These are phyloP conservation scores for Agrypnus murinus DNA, from an alignment of 2,888 invertebrate genomes.

Conservation along the genomic window DNA sequence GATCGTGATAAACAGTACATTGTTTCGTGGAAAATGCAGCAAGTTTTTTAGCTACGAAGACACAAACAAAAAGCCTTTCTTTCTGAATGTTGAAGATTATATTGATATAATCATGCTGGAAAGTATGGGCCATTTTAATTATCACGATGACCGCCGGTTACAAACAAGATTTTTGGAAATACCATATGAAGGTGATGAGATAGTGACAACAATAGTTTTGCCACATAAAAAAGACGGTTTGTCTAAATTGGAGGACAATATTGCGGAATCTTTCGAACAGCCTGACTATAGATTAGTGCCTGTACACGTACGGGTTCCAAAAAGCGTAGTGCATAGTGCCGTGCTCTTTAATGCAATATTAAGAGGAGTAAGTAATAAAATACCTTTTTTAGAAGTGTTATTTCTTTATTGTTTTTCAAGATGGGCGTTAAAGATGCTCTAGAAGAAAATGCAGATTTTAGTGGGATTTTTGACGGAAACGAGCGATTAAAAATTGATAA, in stretches of 20 bases:
- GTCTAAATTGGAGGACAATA: slow-evolving; percentile 38
- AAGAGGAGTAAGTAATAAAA: slow-evolving; percentile 74
- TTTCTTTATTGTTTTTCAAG: no score
- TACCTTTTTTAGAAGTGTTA: not conserved
- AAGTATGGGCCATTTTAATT: slow-evolving; percentile 60
- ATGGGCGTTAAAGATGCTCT: slow-evolving; percentile 56
- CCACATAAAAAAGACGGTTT: slow-evolving; percentile 53
- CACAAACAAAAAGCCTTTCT: slow-evolving; percentile 59
- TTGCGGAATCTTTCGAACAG: not conserved
- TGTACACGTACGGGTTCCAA: slow-evolving; percentile 53
- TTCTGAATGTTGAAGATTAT: slow-evolving; percentile 51
- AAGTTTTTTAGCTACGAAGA: slow-evolving; percentile 50
- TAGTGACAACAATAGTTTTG: slow-evolving; percentile 53
- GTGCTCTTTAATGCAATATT: slow-evolving; percentile 74
- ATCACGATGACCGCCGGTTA: slow-evolving; percentile 58
- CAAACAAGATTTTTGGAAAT: slow-evolving; percentile 63
- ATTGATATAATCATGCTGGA: slow-evolving; percentile 63
- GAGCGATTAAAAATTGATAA: slow-evolving; percentile 60
- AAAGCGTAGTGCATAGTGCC: slow-evolving; percentile 51
- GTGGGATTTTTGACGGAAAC: slow-evolving; percentile 59
- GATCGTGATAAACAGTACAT: slow-evolving; percentile 65
- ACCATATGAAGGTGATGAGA: slow-evolving; percentile 55
- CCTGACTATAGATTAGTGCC: slow-evolving; percentile 34
- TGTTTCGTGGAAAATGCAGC: slow-evolving; percentile 64
- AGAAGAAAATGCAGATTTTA: slow-evolving; percentile 56